Base-by-base conservation (phyloP, 2,113 vertebrate species). In the Pseudopipra pipra region DNA sequence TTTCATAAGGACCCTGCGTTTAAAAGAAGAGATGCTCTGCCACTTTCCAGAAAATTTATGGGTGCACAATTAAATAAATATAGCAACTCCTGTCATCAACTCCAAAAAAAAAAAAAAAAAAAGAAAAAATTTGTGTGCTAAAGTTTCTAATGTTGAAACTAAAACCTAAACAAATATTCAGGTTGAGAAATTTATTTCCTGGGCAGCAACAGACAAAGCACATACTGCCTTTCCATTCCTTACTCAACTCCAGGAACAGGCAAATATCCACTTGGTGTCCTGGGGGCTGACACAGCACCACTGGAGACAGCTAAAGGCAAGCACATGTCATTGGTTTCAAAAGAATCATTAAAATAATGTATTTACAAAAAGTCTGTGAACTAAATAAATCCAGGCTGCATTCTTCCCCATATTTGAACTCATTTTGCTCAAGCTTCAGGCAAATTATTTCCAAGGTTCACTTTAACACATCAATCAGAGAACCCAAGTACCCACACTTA, bases 111-210 rank as follows among this genome's bases (percentile, higher is more conserved):
- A 17, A 19, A 28, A 25, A 54, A 17, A 7, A n/a, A 27, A n/a
- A 3, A 1, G 1, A 70, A 85, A 25, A 1, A 30, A 46, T 27
- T 39, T 25, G 11, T 24, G 5, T 25, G 13, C 12, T 35, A 15
- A 43, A 59, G 27, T 39, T 68, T 28, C 43, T 31, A 47, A 54
- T 33, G 15, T 12, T 18, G 8, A 81, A 84, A 78, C 2, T 6
- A 11, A 91, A 93, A 87, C 41, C 33, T 44, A 51, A 89, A 63
- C 27, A 65, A 79, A 56, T 28, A 65, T 66, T 85, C 39, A n/a
- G 7, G 9, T 4, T 84, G 15, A 86, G 86, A 88, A 37, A 70
- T 27, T 15, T 12, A 3, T 51, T 63, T 85, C 27, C 25, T 35
- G 30, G 43, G 25, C 52, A 25, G 72, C 52, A 82, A 20, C 9